phyloP scores from a whole-genome alignment of 2,888 invertebrate genomes.

The Hemithea aestivaria region DNA sequence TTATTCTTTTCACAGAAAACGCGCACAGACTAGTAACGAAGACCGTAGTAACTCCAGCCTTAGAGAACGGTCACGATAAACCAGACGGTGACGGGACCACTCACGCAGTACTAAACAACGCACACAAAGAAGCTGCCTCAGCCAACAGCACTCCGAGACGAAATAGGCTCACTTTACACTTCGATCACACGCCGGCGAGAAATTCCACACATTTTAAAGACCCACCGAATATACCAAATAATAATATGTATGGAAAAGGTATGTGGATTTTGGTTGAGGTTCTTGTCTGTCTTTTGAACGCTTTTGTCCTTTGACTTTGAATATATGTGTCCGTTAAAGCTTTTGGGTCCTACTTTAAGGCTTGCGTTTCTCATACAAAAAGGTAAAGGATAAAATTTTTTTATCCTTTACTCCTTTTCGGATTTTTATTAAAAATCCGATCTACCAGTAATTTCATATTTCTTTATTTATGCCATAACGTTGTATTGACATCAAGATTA shows the following conservation, averaged over 20 bases:
- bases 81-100: slow-evolving; percentile 51
- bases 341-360: background rate
- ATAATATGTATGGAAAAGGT: slow-evolving; percentile 65
- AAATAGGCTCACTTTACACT: slow-evolving; percentile 85
- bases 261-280: slow-evolving; percentile 23
- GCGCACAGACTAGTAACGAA: slow-evolving; percentile 83
- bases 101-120: slow-evolving; percentile 32
- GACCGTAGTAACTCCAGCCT: slow-evolving; percentile 51
- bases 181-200: slow-evolving; percentile 84
- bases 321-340: no score
- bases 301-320: no score
- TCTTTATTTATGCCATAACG: no score
- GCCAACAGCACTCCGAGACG: slow-evolving; percentile 76
- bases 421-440: no score
- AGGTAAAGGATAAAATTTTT: no score
- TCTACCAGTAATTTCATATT: no score
- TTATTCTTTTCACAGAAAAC: slow-evolving; percentile 81
- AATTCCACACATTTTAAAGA: slow-evolving; percentile 88
- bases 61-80: slow-evolving; percentile 63
- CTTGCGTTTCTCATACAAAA: no score
- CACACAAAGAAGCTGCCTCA: slow-evolving; percentile 52
- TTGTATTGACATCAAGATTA: no score
- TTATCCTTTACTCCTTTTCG: no score
- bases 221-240: slow-evolving; percentile 68
- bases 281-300: no score